Evolutionary conservation across 2,113 vertebrate species (phyloP), one percentile per base, ranked within the genome.

Genomic region (Mola mola): DNA sequence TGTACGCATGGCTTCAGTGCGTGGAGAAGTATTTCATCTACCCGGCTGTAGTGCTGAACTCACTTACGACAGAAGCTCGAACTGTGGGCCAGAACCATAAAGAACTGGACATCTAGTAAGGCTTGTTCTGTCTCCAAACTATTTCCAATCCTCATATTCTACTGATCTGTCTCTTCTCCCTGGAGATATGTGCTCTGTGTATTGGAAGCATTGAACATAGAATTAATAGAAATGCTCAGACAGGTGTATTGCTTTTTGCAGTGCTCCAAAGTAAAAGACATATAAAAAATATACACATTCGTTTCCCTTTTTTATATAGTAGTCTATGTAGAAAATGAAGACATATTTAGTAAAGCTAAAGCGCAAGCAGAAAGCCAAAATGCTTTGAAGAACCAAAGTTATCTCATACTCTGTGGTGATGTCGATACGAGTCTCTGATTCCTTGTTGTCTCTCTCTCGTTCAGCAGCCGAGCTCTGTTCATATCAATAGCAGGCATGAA

Each of bases 401-500:
- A 19, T 44, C 20, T 13, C 6, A 8, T 17, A 25, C 13, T 22
- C 6, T 50, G 1, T 13, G 15, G 13, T 2, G 20, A n/a, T 17
- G 3, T 49, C 25, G 40, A 3, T 3, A 0, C 1, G 26, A 16
- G 55, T 51, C 19, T 20, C 4, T 70, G 6, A 80, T 25, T 3
- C 29, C 5, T 48, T 12, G n/a, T n/a, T 31, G 3, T 42, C 29
- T 6, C 1, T 8, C 16, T 19, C 24, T 16, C 77, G 3, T 50
- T 20, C 73, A 96, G 95, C 74, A 93, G 93, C 74, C 92, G 93
- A 55, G 93, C 95, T 11, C 89, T 96, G 52, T 94, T 96, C 68
- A 94, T 96, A 87, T 95, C 94, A 0, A 82, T 96, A 52, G 95
- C 95, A 0, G 95, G 95, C 43, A 93, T 96, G 94, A 96, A 96